Evolutionary conservation across 2,888 invertebrate genomes (phyloP), one percentile per base, ranked within the genome.

Genomic region (Sinopyrophorus schimmeli): DNA sequence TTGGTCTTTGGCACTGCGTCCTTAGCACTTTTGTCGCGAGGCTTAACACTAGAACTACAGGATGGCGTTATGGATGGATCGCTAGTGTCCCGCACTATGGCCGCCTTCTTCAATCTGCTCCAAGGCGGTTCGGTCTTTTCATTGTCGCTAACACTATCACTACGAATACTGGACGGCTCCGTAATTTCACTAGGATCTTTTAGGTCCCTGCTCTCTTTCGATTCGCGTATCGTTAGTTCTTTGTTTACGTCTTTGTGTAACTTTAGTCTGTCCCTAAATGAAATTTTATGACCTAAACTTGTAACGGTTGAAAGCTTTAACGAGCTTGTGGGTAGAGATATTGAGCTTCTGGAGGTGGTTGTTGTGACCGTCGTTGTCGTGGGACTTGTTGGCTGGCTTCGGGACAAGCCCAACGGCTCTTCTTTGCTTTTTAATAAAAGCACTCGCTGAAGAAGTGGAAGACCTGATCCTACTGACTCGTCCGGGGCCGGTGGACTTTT

Each of bases 21-120:
- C 30, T 43, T 35, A 24, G 10, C 17, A 24, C 17, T 18, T 30
- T 30, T 34, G n/a, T 34, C 34, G 17, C 32, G 42, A n/a, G 38
- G 14, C 20, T 46, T 46, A 5, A 7, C 9, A 31, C 37, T 44
- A 32, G 32, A 24, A 34, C 47, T 52, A 47, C 41, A 44, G 28
- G 47, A 47, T 12, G 53, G 40, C 42, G 53, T 49, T 17, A 47
- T 47, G 14, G 50, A 47, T 44, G 47, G 47, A 26, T 64, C 64
- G 9, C 58, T 61, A 24, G 60, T 47, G 20, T 73, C 81, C 23
- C 80, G 77, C 60, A 81, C 73, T 56, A 82, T 81, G 21, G 82
- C 76, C 7, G 89, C 89, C 67, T 87, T 83, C 69, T 89, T 89
- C 27, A 90, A 74, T 74, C 87, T 87, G 7, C 80, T 80, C 89